Base-by-base conservation (phyloP, 2,888 invertebrate genomes). In the Apoderus coryli region DNA sequence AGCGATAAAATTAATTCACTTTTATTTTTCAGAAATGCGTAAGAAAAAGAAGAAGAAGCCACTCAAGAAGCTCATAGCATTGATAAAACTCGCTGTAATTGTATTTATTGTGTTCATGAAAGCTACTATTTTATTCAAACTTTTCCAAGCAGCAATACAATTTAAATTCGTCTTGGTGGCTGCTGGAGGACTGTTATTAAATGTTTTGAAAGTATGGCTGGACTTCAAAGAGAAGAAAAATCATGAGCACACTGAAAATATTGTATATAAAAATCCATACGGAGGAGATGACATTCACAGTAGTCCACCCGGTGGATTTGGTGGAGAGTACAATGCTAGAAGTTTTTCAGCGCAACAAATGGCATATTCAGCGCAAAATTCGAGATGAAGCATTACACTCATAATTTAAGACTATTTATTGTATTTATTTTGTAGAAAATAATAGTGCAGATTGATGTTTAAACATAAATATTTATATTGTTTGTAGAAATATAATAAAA, bases 121-220 rank as follows among this genome's bases (percentile, higher is more conserved):
- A 39, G 15, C 44, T 4, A 16, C 31, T 16, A 60, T 81, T 2
- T 44, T 82, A 13, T 58, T 82, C 16, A 79, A 80, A 49, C 60
- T 79, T 2, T 57, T 82, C 10, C 76, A 78, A 0, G 74, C 76
- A 4, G 78, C 80, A 49, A 54, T 82, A 36, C 62, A 81, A 64
- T 59, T 81, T 6, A 82, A 82, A 56, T 78, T 82, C 67, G 74
- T 81, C 59, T 62, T 73, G 15, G 68, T 82, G 30, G 79, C 80
- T 0, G 49, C 76, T 1, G 57, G 75, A 11, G 74, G 76, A 2
- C 57, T 82, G 27, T 56, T 72, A 2, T 66, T 82, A 46, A 80
- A 80, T 56, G 59, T 74, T 22, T 72, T 72, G 0, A 64, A 76
- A 29, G 73, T 82, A 50, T 81, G 76, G 72, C 60, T 79, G 19